Evolutionary conservation across 2,888 invertebrate genomes (phyloP).

Genomic region (Liposcelis brunnea): DNA sequence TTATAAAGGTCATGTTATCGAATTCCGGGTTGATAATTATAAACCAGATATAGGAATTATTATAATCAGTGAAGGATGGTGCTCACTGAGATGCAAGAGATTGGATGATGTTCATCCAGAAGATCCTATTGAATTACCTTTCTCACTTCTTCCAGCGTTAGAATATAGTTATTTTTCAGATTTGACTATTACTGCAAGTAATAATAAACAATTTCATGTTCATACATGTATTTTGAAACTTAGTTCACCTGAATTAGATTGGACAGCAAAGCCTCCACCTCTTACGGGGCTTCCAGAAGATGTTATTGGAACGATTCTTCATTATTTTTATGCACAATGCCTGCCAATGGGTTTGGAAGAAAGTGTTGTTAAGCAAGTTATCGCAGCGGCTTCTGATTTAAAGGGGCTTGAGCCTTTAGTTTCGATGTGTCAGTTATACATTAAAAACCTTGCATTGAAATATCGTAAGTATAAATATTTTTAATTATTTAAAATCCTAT

Average conservation of each 20-base stretch:
- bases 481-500: background rate
- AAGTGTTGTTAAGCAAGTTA: conserved; percentile 37
- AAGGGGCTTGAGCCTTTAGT: conserved; percentile 36
- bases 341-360: conserved; percentile 39
- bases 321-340: conserved; percentile 47
- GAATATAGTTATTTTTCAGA: conserved; percentile 48
- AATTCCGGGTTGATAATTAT: conserved; percentile 30
- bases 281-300: conserved; percentile 39
- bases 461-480: conserved; percentile 33
- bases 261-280: conserved; percentile 34
- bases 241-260: conserved; percentile 37
- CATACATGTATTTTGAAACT: conserved; percentile 39
- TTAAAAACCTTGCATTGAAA: conserved; percentile 42
- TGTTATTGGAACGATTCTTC: conserved; percentile 40
- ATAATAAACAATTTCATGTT: conserved; percentile 35
- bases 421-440: conserved; percentile 38
- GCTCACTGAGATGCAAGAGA: conserved; percentile 41
- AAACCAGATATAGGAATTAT: conserved; percentile 23
- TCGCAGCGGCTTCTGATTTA: conserved; percentile 33
- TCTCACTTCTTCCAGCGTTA: conserved; percentile 43
- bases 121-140: conserved; percentile 33
- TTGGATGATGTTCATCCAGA: conserved; percentile 30
- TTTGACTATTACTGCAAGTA: conserved; percentile 31
- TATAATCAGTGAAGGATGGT: conserved; percentile 43
- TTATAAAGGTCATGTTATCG: conserved; percentile 45